Base-by-base conservation (phyloP, 2,113 vertebrate species). In the Ochotona curzoniae region DNA sequence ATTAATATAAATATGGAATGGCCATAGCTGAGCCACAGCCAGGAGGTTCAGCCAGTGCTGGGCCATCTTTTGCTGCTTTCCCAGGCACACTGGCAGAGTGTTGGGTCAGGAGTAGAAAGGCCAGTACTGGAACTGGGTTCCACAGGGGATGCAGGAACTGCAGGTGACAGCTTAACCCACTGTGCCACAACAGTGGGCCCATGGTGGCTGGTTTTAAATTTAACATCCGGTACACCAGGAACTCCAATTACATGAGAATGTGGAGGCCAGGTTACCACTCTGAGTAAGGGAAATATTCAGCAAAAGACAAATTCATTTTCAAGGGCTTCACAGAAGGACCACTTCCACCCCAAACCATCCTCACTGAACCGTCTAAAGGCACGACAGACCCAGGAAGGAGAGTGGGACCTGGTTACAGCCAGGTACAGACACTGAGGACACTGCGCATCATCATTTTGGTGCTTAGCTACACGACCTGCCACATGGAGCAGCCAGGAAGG, bases 251-350 rank as follows among this genome's bases (percentile, higher is more conserved):
- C 60, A 79, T 93, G 21, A 61, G 88, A 64, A 60, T 82, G 79
- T 81, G 44, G 49, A 80, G 79, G 13, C 14, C 63, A 49, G 64
- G 1, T 63, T 26, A 89, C 28, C 67, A 57, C 44, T 51, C 17
- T 80, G 57, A 87, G 71, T 86, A 80, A 86, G 30, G 92, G 28
- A 88, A 96, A 79, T 83, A 20, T 71, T 93, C 61, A 57, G n/a
- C 70, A 76, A 80, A 69, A 82, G 80, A 28, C 25, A 83, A 89
- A 54, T 81, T 81, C 32, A 66, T 51, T 80, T 28, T 30, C 49
- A 89, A 60, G 60, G 49, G 8, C 18, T 70, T 66, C 54, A 44
- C 5, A 8, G 47, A 80, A 83, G 90, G 76, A 84, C 57, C 12
- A 44, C 83, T 32, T 61, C 32, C 51, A 69, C 6, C 44, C 51